Evolutionary conservation across 2,888 invertebrate genomes (phyloP), one percentile per base, ranked within the genome.

Genomic region (Dryobotodes eremita): DNA sequence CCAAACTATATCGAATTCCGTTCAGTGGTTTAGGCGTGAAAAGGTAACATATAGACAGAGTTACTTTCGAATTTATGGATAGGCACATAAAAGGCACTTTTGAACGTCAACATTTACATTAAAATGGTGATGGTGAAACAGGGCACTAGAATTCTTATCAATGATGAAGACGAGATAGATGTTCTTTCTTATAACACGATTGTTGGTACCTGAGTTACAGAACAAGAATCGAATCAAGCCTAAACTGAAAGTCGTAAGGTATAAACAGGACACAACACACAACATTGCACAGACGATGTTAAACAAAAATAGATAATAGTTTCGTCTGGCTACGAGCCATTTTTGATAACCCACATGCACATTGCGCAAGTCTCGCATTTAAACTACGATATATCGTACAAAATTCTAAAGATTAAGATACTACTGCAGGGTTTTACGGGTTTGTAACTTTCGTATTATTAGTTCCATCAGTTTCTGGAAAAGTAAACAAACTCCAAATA

Each of bases 291-390:
- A 68, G 26, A 70, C 78, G 36, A 23, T 70, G 71, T 77, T 13
- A 71, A 82, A 86, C 73, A 20, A 86, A 84, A 84, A 84, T 84
- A 86, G 82, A 72, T 69, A 57, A 64, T 75, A 59, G 53, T 61
- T 62, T 17, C 68, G 26, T 77, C 75, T 85, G 84, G 86, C 84
- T 68, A 31, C 31, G 75, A 83, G 84, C 84, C 84, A 85, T 79
- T 83, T 83, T 61, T 83, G 83, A 86, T 85, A 85, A 83, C 83
- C 86, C 75, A 79, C 64, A 83, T 85, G 86, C 75, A 76, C 26
- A 82, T 69, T 84, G 83, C 74, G 71, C 82, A 85, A 70, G 72
- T 48, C 17, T 68, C 57, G n/a, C 53, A 75, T 84, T 82, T 71
- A 42, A 82, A 74, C 71, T 57, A 69, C 31, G 20, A 64, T 59